A percentile compares a stretch with the other conserved stretches of the same genome.
phyloP scores from a whole-genome alignment of 2,797 vertebrate species.

The Onychomys arenicola region DNA sequence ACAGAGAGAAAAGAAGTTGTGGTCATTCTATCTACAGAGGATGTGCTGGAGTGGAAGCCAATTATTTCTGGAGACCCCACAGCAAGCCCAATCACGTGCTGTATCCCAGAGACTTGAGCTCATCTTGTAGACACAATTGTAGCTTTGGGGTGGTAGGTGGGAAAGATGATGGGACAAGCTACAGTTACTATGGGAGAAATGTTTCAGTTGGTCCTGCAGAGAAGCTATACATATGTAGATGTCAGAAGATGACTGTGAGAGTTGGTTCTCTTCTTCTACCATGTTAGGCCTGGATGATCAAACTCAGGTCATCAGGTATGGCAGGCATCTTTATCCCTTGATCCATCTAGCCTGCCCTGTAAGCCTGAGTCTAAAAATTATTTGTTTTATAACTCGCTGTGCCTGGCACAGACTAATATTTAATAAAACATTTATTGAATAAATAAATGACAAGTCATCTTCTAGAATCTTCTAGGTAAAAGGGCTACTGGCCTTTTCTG shows the following conservation, averaged over 20 bases:
- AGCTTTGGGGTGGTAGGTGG: neutral
- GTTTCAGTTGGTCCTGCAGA: neutral
- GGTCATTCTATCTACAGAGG: neutral
- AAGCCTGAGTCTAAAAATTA: neutral
- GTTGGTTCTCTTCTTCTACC: neutral
- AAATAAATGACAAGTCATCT: neutral
- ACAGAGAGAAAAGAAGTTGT: neutral
- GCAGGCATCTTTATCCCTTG: neutral
- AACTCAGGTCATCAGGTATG: neutral
- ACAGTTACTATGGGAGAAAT: neutral
- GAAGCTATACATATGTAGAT: no score
- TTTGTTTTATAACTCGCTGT: constrained; percentile 2
- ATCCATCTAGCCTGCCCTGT: neutral
- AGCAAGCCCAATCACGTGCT: neutral
- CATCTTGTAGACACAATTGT: neutral
- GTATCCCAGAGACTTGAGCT: neutral
- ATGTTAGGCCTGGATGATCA: neutral
- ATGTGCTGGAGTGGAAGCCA: neutral
- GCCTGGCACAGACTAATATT: neutral
- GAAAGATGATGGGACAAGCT: neutral
- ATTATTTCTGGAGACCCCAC: neutral
- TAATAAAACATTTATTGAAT: neutral
- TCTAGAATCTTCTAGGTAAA: constrained; percentile 12
- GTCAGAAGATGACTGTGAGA: neutral
- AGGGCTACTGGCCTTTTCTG: neutral